A percentile compares a stretch with the other conserved stretches of the same genome.
phyloP scores from a whole-genome alignment of 2,888 invertebrate genomes.

The Andrena bicolor region DNA sequence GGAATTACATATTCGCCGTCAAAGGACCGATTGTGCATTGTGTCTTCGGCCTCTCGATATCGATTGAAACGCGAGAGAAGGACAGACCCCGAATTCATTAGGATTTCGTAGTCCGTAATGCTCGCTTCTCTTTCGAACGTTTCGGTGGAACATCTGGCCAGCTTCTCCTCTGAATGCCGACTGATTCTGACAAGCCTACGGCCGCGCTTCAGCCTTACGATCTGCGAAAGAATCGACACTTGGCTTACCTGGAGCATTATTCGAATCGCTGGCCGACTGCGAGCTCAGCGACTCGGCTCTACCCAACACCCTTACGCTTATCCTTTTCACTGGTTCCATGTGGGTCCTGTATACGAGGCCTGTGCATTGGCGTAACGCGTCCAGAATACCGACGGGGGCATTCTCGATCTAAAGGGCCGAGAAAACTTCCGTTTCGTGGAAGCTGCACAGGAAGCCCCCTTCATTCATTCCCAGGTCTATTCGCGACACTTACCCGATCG shows the following conservation, averaged over 20 bases:
- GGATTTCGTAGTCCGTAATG: constrained; percentile 5
- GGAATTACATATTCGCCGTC: not conserved
- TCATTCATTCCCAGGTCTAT: too few species aligned
- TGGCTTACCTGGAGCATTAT: constrained; percentile 44
- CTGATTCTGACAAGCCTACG: constrained; percentile 29
- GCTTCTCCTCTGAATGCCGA: not conserved
- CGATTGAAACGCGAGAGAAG: constrained; percentile 30
- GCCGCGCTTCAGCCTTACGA: not conserved
- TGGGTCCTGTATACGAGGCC: constrained; percentile 54
- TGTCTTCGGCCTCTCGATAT: constrained; percentile 32
- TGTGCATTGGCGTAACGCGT: constrained; percentile 49
- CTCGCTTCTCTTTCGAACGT: constrained; percentile 7
- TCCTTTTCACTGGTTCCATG: constrained; percentile 58
- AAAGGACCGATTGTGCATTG: not conserved
- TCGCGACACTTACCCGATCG: not conserved
- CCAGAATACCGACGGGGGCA: constrained; percentile 15
- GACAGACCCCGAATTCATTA: constrained; percentile 30
- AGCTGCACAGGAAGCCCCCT: not conserved
- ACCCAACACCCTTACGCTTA: constrained; percentile 48
- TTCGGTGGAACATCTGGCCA: constrained; percentile 40
- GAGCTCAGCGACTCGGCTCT: constrained; percentile 17
- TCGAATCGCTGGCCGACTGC: constrained; percentile 29
- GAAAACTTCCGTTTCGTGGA: not conserved
- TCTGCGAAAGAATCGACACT: constrained; percentile 47
- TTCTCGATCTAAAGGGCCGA: not conserved